Base-by-base conservation (phyloP, 2,888 invertebrate genomes). In the Bembecia ichneumoniformis region DNA sequence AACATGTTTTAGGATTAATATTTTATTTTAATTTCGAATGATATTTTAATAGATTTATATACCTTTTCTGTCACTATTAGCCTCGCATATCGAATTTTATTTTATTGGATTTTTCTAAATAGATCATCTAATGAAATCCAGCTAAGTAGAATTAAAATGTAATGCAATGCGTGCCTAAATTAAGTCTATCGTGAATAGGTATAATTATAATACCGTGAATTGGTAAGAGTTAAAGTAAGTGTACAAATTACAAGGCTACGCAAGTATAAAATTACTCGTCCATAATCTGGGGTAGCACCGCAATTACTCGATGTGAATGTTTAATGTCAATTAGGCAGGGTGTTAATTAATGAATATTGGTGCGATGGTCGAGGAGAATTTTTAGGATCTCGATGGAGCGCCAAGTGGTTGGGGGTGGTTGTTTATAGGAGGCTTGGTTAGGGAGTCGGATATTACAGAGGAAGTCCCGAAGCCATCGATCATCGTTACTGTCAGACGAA, bases 401-500 rank as follows among this genome's bases (percentile, higher is more conserved):
- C 51, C 49, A 52, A 51, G 57, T 50, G 49, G 51, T 55, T 28
- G 9, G 47, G 52, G 60, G 57, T 51, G 58, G 60, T 58, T 63
- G 62, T 62, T 59, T 59, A 54, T 58, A 53, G 54, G 57, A 55
- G 52, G 55, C 47, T 53, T 56, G 55, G 51, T 52, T 55, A 54
- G 62, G 64, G 66, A 66, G 69, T 66, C 78, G 78, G 78, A 79
- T 79, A 79, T 78, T 79, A 77, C 73, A 63, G 70, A 70, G 77
- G 77, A 78, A 78, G 76, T 74, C 74, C 68, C 69, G 64, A 66
- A 66, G 68, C 68, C 68, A 79, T 79, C 78, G 73, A 78, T 79
- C 78, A 79, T 78, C 78, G 77, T 79, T 77, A 77, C 73, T 78
- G 78, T 77, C 78, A 77, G 71, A 68, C 66, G 68, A 70, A 61